Base-by-base conservation (phyloP, 2,113 vertebrate genomes). In the Apodemus speciosus region DNA sequence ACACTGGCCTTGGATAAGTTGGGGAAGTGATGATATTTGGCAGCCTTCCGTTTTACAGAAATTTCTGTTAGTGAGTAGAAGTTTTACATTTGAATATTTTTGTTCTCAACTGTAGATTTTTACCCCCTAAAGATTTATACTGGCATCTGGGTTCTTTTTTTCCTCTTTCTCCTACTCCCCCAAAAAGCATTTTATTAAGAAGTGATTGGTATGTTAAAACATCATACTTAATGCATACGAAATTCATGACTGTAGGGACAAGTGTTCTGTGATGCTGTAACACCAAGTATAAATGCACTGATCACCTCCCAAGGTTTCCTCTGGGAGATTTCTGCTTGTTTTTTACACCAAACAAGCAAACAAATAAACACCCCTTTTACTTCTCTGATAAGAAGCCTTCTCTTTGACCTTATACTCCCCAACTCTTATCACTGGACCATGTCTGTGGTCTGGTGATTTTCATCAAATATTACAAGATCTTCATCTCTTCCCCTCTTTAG, bases 1-100 rank as follows among this genome's bases (percentile, higher is more conserved):
- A 79, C 40, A 35, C 6, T 81, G 40, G 53, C 49, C 58, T 89
- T 80, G 25, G 53, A 0, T 88, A 72, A 49, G 9, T 30, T 89
- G 40, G 35, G 46, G 51, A 91, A 88, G 73, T 90, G 25, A 49
- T 84, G 30, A 84, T 6, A 85, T 13, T 64, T 89, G 46, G 2
- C 16, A 85, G 25, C 72, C 20, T 76, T 76, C 9, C 32, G 89
- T 88, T 56, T 15, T 56, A 58, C 6, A 93, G 93, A 91, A 95
- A 94, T 91, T 93, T 86, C 87, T 80, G 5, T 90, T 94, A 87
- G 76, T 72, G 43, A 88, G 30, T 68, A 85, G 75, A 91, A 72
- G 85, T 64, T 94, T 94, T 75, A 84, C 35, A 72, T 91, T 94
- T 93, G 62, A 94, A 91, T 23, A 89, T 71, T 79, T 76, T 64